Evolutionary conservation across 2,113 vertebrate species (phyloP), one percentile per base, ranked within the genome.

Genomic region (Nipponia nippon): DNA sequence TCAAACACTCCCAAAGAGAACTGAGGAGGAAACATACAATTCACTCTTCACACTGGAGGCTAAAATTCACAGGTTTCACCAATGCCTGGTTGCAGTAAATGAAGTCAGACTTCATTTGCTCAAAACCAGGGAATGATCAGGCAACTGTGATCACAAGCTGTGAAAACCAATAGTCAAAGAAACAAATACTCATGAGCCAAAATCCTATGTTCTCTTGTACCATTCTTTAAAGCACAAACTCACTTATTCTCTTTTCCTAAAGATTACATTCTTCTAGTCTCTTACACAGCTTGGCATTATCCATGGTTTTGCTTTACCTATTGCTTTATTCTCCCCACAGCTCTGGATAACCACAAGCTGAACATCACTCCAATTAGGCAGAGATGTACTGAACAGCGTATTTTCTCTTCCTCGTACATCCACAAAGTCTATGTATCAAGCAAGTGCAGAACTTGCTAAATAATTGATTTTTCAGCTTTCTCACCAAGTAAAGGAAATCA

Each of bases 381-480:
- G 77, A 72, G 46, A 59, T 27, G 32, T 18, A 72, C 34, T 66
- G 38, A 96, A 62, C 6, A 73, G 55, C 11, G 0, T 42, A 40
- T 63, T 87, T 93, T 55, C 17, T 47, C n/a, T 53, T 82, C 29
- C 17, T 93, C n/a, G 50, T 66, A 23, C 30, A 82, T 62, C 36
- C 56, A 73, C 34, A 18, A 44, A 69, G 14, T 42, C 40, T 42
- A 42, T 42, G 40, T 42, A 42, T 42, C 40, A 42, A 42, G 40
- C 40, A 42, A 42, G 40, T 42, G 40, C 40, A 13, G 40, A 12
- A 91, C 58, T 83, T 77, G 32, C 17, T 93, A 89, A 94, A 86
- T 76, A 93, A 91, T 9, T 67, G 66, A 86, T 80, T 95, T 88
- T 90, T 90, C 86, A 88, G 79, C 52, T 94, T 83, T 83, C 56